These are phyloP conservation scores for Paradoxurus hermaphroditus DNA, from an alignment of 2,113 vertebrate genomes.

Conservation along the genomic window DNA sequence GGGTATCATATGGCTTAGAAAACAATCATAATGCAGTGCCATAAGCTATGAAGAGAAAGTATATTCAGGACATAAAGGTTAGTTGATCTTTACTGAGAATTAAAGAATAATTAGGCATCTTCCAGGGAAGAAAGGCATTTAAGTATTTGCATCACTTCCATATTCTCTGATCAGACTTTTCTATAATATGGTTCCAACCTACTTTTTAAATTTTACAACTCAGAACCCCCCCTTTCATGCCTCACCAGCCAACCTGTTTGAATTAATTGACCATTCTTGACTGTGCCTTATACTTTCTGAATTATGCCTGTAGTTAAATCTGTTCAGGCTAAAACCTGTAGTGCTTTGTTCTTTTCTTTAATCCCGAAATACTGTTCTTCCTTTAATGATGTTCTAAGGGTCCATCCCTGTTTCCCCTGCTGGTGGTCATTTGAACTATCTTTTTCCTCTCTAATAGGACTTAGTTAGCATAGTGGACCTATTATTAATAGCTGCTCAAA, in stretches of 20 bases:
- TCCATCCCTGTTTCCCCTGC: background rate
- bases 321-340: background rate
- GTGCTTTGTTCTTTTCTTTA: background rate
- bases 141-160: background rate
- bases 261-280: background rate
- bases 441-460: background rate
- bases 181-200: background rate
- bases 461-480: background rate
- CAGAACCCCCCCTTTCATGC: background rate
- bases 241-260: background rate
- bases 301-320: background rate
- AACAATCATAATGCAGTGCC: background rate
- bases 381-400: background rate
- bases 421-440: background rate
- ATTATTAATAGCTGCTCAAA: background rate
- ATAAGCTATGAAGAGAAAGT: background rate
- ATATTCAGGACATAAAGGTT: background rate
- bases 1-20: background rate
- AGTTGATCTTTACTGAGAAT: background rate
- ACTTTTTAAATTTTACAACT: background rate
- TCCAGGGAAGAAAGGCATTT: background rate
- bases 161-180: background rate
- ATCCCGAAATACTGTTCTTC: background rate
- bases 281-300: background rate
- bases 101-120: background rate